A percentile compares a stretch with the other conserved stretches of the same genome.
Conservation (phyloP, 2,797 vertebrate genomes). For the Manis crassicaudata region DNA sequence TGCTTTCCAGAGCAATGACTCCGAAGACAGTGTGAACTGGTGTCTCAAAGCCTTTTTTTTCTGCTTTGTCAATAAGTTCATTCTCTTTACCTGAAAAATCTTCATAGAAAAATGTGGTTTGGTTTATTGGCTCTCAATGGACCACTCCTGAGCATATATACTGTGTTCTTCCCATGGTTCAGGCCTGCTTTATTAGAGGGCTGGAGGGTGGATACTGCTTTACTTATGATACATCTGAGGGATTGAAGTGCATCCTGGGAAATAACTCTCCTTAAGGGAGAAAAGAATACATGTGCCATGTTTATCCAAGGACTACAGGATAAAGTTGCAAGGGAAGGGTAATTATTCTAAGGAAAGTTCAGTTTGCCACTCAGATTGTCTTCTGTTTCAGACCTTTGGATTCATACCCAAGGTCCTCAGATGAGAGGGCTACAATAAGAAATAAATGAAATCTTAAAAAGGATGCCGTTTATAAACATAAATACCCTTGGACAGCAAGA, state of each 20-base stretch:
- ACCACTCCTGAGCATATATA: background rate
- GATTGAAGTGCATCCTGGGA: background rate
- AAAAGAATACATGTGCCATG: background rate
- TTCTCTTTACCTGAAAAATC: background rate
- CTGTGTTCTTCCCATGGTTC: background rate
- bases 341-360: background rate
- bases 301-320: background rate
- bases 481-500: background rate
- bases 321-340: background rate
- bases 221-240: background rate
- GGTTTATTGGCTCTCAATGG: background rate
- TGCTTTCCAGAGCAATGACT: background rate
- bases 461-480: background rate
- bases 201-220: background rate
- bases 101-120: background rate
- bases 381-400: background rate
- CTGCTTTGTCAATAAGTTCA: background rate
- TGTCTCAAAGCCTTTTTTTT: background rate
- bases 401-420: background rate
- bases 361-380: background rate
- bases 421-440: background rate
- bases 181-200: background rate
- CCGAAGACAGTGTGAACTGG: background rate
- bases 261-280: background rate
- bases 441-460: slow-evolving; percentile 19